A percentile compares a stretch with the other conserved stretches of the same genome.
phyloP scores from a whole-genome alignment of 2,888 invertebrate species.

The Pantelozetes paolii region DNA sequence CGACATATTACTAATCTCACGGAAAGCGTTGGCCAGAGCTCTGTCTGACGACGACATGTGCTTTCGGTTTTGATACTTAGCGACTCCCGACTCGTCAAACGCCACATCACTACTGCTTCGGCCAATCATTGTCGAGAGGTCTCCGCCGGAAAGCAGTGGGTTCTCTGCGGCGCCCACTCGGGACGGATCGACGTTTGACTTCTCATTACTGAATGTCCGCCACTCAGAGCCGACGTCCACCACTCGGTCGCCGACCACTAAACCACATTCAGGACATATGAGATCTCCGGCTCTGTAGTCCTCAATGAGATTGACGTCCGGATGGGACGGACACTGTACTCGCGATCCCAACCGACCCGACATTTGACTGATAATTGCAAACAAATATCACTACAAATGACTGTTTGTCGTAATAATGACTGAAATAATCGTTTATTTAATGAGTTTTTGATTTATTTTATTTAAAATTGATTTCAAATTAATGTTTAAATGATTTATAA shows the following conservation, averaged over 20 bases:
- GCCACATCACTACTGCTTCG: conserved; percentile 68
- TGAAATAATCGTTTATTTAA: too few species aligned
- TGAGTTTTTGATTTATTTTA: too few species aligned
- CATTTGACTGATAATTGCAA: neutral
- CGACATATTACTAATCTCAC: conserved; percentile 96
- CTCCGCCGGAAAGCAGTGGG: conserved; percentile 87
- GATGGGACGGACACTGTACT: conserved; percentile 75
- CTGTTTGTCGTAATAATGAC: too few species aligned
- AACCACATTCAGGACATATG: conserved; percentile 98
- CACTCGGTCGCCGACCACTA: conserved; percentile 98
- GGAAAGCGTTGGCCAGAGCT: conserved; percentile 89
- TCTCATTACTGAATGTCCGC: conserved; percentile 99
- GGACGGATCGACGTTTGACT: conserved; percentile 91
- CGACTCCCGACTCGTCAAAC: conserved; percentile 74
- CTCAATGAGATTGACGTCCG: conserved; percentile 91
- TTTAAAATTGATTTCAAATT: too few species aligned
- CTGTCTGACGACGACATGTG: conserved; percentile 90
- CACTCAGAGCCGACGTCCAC: conserved; percentile 99
- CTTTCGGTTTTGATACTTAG: conserved; percentile 63
- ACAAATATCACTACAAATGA: too few species aligned
- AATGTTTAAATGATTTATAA: too few species aligned
- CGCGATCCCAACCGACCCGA: conserved; percentile 1
- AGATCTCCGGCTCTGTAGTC: conserved; percentile 98
- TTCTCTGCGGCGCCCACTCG: conserved; percentile 99
- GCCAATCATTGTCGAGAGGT: conserved; percentile 93